Evolutionary conservation across 2,797 vertebrate species (phyloP), one percentile per base, ranked within the genome.

Genomic region (Acanthiza pusilla): DNA sequence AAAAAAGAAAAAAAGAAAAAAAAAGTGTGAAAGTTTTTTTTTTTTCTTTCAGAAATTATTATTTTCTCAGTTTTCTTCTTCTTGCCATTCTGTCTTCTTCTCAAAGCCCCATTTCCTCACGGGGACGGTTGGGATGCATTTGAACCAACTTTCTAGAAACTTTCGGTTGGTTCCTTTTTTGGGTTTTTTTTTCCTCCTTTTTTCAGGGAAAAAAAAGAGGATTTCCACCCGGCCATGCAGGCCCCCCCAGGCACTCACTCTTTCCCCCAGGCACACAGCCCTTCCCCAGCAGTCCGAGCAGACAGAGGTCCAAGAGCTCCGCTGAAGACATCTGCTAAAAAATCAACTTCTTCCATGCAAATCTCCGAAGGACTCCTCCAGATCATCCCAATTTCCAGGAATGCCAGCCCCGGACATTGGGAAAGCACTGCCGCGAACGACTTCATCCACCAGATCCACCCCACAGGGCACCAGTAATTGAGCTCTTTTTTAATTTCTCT

Each of bases 401-500:
- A 62, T 79, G 53, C 40, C 89, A 25, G 45, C 63, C 87, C 78
- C 21, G 45, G 89, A 87, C 48, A 75, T 89, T 32, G 38, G 17
- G 62, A 92, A 88, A 18, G 43, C 19, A 42, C 73, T 38, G 79
- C 89, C 19, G 75, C 40, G 75, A 94, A 95, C 54, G 74, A 88
- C 93, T 93, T 94, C 91, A 93, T 94, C 94, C 96, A 86, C 62
- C 93, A 68, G 73, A 89, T 91, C 90, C 80, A 96, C 80, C 95
- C 93, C 92, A 91, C 61, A 13, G 82, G 88, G 88, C 90, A 63
- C 70, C 38, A 92, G 92, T 88, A 91, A 95, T 81, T 84, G 86
- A 86, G 78, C 43, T 81, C 54, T 88, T 71, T 73, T 84, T 91
- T 21, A 73, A 89, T 95, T 84, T 91, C 40, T 91, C 21, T 72